Evolutionary conservation across 2,888 invertebrate genomes (phyloP), one percentile per base, ranked within the genome.

Genomic region (Zygothrica quintamaculata): DNA sequence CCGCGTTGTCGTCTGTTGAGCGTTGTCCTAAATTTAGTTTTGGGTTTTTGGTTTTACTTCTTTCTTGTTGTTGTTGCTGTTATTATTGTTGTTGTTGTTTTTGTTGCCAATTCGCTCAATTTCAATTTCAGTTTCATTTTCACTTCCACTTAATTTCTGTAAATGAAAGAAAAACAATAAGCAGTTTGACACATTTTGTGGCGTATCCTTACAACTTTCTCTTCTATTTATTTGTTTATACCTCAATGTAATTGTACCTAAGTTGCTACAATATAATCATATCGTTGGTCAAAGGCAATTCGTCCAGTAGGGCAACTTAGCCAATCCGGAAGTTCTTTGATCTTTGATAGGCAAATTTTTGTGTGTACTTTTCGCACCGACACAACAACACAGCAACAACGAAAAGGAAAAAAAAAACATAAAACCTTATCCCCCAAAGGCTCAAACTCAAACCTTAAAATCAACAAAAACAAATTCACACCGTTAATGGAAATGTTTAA

Each of bases 11-110:
- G 72, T 78, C 87, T 87, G 79, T 80, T 84, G n/a, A n/a, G 87
- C 79, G 78, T 77, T 50, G 76, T 16, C 42, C 39, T 56, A 34
- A 80, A 79, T 77, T 70, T 79, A 79, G 87, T 87, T 79, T 87
- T 87, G 74, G 74, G n/a, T n/a, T n/a, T 53, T 59, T 68, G 60
- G 70, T 64, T 62, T 75, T 60, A 69, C 36, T 58, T n/a, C n/a
- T n/a, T n/a, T n/a, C n/a, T n/a, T n/a, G n/a, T n/a, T n/a, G n/a
- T n/a, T n/a, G n/a, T n/a, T n/a, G n/a, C n/a, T n/a, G n/a, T n/a
- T n/a, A n/a, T n/a, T n/a, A n/a, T n/a, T n/a, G n/a, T n/a, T n/a
- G n/a, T n/a, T n/a, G n/a, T n/a, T n/a, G n/a, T n/a, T n/a, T n/a
- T 57, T 69, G 71, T 58, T 69, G 44, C 46, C 70, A 40, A 71